Conservation (phyloP, 1,140 invertebrate genomes). For the Spodoptera litura region DNA sequence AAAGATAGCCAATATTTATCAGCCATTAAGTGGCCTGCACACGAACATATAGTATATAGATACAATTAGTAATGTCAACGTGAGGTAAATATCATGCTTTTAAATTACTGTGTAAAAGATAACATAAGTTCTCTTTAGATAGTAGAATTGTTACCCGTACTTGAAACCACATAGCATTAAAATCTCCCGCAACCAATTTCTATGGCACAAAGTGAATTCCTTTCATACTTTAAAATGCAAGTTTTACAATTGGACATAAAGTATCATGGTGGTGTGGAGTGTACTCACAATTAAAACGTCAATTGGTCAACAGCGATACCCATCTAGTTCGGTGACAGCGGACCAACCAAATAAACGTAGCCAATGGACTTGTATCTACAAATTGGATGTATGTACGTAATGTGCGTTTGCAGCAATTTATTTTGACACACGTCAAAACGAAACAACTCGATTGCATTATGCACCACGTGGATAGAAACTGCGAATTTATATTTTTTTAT, state of each 20-base stretch:
- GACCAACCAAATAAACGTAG: slow-evolving; percentile 27
- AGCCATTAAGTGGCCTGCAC: not conserved
- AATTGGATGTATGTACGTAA: slow-evolving; percentile 15
- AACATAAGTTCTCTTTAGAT: no score
- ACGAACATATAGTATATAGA: not conserved
- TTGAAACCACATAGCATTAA: no score
- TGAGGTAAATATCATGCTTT: not conserved
- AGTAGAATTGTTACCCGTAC: no score
- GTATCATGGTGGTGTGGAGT: not conserved
- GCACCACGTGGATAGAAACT: not conserved
- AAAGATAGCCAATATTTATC: slow-evolving; percentile 38
- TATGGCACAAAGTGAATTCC: no score
- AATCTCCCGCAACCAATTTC: no score
- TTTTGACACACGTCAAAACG: slow-evolving; percentile 20
- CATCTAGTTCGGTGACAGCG: not conserved
- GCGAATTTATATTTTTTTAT: not conserved
- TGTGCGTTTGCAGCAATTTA: slow-evolving; percentile 17
- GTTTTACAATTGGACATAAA: no score
- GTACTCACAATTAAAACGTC: slow-evolving; percentile 10
- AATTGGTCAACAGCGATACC: not conserved
- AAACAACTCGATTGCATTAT: slow-evolving; percentile 11
- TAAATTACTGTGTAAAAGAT: no score
- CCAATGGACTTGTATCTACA: not conserved
- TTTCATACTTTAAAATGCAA: no score
- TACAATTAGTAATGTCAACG: not conserved